A percentile compares a stretch with the other conserved stretches of the same genome.
Conservation (phyloP, 2,888 invertebrate species). For the Dioctria rufipes region DNA sequence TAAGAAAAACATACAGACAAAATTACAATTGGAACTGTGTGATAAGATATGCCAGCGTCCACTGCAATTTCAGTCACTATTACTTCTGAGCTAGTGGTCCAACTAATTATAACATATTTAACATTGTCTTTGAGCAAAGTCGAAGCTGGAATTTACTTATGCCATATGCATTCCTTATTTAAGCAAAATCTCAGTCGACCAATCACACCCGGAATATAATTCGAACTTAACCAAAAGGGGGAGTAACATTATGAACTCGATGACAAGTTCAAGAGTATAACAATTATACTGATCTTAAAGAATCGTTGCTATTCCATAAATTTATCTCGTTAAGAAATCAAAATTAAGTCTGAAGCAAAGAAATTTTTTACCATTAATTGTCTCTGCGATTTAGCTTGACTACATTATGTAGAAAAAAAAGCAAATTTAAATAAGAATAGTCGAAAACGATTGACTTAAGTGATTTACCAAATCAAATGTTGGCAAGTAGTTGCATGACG, state of each 20-base stretch:
- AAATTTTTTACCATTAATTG: slow-evolving; percentile 22
- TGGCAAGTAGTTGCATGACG: background rate
- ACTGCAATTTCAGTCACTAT: too few species aligned
- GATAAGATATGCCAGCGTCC: too few species aligned
- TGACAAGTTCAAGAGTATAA: slow-evolving; percentile 18
- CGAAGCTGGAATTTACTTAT: too few species aligned
- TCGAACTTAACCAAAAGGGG: too few species aligned
- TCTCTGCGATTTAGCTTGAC: slow-evolving; percentile 6
- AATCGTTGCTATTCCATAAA: slow-evolving; percentile 15
- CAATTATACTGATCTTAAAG: background rate
- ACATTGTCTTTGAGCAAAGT: too few species aligned
- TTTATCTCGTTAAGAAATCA: slow-evolving; percentile 12
- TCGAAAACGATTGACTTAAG: slow-evolving; percentile 37
- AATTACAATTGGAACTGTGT: too few species aligned
- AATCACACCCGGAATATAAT: too few species aligned
- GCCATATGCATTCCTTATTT: too few species aligned
- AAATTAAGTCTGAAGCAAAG: slow-evolving; percentile 3
- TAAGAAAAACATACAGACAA: too few species aligned
- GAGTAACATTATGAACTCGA: slow-evolving; percentile 1
- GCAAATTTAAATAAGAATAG: slow-evolving; percentile 38
- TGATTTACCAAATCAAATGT: slow-evolving; percentile 30
- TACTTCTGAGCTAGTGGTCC: too few species aligned
- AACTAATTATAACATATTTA: too few species aligned
- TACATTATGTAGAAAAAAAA: background rate
- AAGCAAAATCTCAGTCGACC: too few species aligned